A percentile compares a stretch with the other conserved stretches of the same genome.
These are phyloP conservation scores for Myzus persicae DNA, from an alignment of 1,140 invertebrate species.

Conservation along the genomic window DNA sequence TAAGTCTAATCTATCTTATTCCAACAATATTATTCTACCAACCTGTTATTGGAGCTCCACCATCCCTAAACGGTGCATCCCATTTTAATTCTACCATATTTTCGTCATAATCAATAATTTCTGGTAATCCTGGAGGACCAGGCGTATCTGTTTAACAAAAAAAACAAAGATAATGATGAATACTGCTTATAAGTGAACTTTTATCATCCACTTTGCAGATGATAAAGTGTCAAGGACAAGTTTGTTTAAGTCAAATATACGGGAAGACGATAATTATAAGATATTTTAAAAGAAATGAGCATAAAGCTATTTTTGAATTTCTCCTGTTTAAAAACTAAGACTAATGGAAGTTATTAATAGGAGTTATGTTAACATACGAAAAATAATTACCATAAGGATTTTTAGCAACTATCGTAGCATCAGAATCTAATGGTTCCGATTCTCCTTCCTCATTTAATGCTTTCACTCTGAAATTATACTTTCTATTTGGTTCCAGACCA, in stretches of 20 bases:
- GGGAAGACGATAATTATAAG: neutral
- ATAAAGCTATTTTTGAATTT: neutral
- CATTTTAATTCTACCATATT: constrained; percentile 93
- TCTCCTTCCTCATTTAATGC: constrained; percentile 96
- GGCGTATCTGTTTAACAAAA: constrained; percentile 74
- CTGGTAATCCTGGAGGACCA: constrained; percentile 87
- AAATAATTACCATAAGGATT: constrained; percentile 85
- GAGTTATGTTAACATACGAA: neutral
- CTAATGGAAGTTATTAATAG: neutral
- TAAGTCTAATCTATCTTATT: neutral
- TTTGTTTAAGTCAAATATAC: neutral
- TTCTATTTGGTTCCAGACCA: constrained; percentile 88
- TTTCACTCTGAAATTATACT: constrained; percentile 94
- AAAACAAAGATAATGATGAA: neutral
- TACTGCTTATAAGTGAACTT: neutral
- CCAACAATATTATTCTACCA: neutral
- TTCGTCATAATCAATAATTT: constrained; percentile 92
- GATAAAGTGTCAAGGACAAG: neutral
- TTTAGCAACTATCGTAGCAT: constrained; percentile 87
- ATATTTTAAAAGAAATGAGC: neutral
- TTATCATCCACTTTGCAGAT: neutral
- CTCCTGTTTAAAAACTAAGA: neutral
- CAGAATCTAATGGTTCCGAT: constrained; percentile 90
- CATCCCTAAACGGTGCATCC: constrained; percentile 94
- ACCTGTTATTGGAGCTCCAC: constrained; percentile 90